Evolutionary conservation across 37 sponge, comb jelly and placozoan genomes (phyloP), one percentile per base, ranked within the genome.

Genomic region (Beroe ovata): DNA sequence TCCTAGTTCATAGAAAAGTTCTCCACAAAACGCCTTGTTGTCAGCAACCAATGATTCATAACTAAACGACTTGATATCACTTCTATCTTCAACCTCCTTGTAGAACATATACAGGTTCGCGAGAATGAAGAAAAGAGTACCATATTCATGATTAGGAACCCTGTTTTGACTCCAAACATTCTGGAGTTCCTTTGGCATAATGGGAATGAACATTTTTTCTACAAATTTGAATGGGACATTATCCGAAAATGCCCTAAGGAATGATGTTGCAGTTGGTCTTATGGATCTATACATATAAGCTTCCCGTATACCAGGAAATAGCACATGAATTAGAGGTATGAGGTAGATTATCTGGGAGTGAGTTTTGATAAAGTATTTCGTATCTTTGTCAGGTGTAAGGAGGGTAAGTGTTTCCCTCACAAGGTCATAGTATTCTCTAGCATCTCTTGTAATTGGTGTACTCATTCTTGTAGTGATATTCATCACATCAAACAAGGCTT

Each of bases 301-400:
- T 19, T 77, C 84, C 84, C 25, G 39, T 0, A 77, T 42, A 30
- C 84, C 84, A 4, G 84, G 84, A 25, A 77, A 11, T 25, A 42
- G 36, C 19, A 19, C 11, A 54, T 77, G 84, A 39, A 77, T 3
- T 0, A 77, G 84, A 1, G 84, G 84, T 6, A 77, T 42, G 18
- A 77, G 21, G 28, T 77, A 77, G 0, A 77, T 77, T 4, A 77
- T 39, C 54, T 42, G 54, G 11, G 84, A 77, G 54, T 77, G 84
- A 40, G 54, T 77, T 23, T 77, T 77, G 84, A 66, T 66, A 37
- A 66, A 66, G 34, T 66, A 66, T 16, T 66, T 66, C 69, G 29
- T 30, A 18, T 66, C 16, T 34, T 25, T 18, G 16, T 66, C 69
- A 2, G 69, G 69, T 33, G 69, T 30, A 25, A 66, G 69, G 34